Conservation (phyloP, 2,888 invertebrate species). For the Oxyteleia sp. region DNA sequence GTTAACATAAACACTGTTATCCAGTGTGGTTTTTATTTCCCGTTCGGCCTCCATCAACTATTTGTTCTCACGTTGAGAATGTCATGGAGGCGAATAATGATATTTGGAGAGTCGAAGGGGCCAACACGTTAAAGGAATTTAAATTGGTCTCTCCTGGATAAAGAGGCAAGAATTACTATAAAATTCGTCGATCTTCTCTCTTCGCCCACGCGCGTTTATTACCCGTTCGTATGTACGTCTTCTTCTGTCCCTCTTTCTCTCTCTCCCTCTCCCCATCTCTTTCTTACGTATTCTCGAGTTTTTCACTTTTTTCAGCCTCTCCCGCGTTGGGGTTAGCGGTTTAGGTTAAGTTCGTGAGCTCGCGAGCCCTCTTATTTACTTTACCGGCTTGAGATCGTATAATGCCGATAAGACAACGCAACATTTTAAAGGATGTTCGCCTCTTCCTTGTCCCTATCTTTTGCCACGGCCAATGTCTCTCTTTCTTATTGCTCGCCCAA, state of each 20-base stretch:
- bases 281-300: conserved; percentile 48
- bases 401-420: too few species aligned
- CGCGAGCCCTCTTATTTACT: conserved; percentile 82
- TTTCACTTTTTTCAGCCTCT: conserved; percentile 65
- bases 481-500: too few species aligned
- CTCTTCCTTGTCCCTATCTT: too few species aligned
- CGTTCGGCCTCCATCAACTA: conserved; percentile 50
- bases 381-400: conserved; percentile 81
- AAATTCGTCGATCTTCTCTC: conserved; percentile 81
- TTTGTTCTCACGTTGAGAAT: conserved; percentile 68
- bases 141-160: conserved; percentile 81
- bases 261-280: conserved; percentile 34
- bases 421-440: too few species aligned
- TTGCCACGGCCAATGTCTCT: too few species aligned
- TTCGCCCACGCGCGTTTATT: conserved; percentile 83
- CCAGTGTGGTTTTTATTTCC: conserved; percentile 32
- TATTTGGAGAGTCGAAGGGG: conserved; percentile 72
- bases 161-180: conserved; percentile 81
- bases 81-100: conserved; percentile 69
- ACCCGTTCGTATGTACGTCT: conserved; percentile 75
- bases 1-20: conserved; percentile 68
- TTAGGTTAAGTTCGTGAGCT: conserved; percentile 82
- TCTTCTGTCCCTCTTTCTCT: conserved; percentile 33
- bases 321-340: conserved; percentile 78
- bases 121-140: conserved; percentile 81